phyloP scores from a whole-genome alignment of 2,113 vertebrate genomes.

The Saimiri boliviensis region DNA sequence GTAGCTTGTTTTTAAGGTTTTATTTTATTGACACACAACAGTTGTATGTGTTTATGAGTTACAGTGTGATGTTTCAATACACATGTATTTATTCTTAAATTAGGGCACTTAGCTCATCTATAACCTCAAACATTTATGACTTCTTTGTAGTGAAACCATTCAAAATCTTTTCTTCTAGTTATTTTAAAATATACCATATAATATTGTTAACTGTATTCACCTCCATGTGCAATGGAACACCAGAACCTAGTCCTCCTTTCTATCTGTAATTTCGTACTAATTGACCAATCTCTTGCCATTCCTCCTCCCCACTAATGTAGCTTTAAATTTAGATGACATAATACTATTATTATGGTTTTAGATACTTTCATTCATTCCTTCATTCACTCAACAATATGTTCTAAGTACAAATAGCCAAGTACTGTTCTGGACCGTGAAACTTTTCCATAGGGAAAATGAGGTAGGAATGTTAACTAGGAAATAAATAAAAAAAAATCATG shows the following conservation, averaged over 20 bases:
- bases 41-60: background rate
- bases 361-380: background rate
- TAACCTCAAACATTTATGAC: background rate
- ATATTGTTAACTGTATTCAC: background rate
- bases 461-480: conserved; percentile 14
- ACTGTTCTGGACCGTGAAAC: background rate
- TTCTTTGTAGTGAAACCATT: background rate
- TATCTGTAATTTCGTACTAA: background rate
- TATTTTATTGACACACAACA: background rate
- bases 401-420: background rate
- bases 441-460: background rate
- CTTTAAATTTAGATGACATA: background rate
- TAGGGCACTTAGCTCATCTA: background rate
- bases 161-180: background rate
- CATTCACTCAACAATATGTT: background rate
- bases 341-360: background rate
- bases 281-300: background rate
- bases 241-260: background rate
- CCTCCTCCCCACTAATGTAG: background rate
- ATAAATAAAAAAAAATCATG: background rate
- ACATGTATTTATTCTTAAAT: background rate
- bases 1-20: background rate
- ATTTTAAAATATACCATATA: background rate
- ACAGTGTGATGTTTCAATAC: background rate
- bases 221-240: background rate